Base-by-base conservation (phyloP, 2,113 vertebrate species). In the Tenebrosternarchus preto region DNA sequence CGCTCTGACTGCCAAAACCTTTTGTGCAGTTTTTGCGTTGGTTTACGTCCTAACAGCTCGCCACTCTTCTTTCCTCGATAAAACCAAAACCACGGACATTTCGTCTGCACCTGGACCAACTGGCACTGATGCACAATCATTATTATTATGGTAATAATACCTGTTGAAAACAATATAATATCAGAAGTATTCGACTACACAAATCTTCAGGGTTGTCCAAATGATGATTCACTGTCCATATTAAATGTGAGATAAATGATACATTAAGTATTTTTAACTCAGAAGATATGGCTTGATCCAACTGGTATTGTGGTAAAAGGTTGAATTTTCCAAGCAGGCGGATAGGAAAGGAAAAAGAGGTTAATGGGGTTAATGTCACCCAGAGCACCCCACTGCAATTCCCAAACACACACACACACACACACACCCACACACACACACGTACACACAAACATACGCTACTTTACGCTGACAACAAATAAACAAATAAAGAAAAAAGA, bases 1-100 rank as follows among this genome's bases (percentile, higher is more conserved):
- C 87, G 83, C 63, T 85, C 87, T 85, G 84, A 78, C 84, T 83
- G 83, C 83, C 83, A 74, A 73, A 69, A 73, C 84, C 66, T 88
- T 82, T 82, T 61, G 25, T 33, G 24, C 7, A 9, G 20, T 67
- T 70, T 73, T 27, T 25, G 29, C 64, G 15, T 22, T 55, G 3
- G 16, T 57, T 59, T 36, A 78, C 16, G 50, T 57, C 27, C n/a
- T 39, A 5, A 59, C 69, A 8, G 25, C 15, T 78, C n/a, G 33
- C 68, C 27, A 66, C 20, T 76, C 0, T n/a, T 2, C 19, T 77
- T 36, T 16, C 20, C 16, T 39, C 12, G 5, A 22, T n/a, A 39
- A 22, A 59, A n/a, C 2, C 19, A 1, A 22, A 59, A 59, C 43
- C 43, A 50, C 43, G 15, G 43, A 9, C 43, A 50, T 50, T 59